These are phyloP conservation scores for Lagocephalus sceleratus DNA, from an alignment of 2,797 vertebrate species.

Conservation along the genomic window DNA sequence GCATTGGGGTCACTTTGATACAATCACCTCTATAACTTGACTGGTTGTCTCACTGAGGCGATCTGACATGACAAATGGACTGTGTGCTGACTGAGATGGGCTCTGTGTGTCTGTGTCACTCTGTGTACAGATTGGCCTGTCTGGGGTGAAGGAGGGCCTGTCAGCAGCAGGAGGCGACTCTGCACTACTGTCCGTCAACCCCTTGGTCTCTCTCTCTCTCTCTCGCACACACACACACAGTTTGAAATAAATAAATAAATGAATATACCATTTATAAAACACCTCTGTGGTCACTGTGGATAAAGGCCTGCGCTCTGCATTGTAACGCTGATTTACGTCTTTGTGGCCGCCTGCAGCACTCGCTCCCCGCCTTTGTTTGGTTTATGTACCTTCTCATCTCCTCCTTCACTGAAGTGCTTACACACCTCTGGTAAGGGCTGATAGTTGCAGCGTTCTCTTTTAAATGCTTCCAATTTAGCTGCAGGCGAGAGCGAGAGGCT, in stretches of 20 bases:
- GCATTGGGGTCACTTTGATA: conserved; percentile 65
- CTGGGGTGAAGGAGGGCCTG: conserved; percentile 63
- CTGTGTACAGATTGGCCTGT: conserved; percentile 70
- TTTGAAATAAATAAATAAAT: background rate
- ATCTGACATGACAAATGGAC: conserved; percentile 69
- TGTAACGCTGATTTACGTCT: conserved; percentile 14
- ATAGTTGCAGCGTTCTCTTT: conserved; percentile 57
- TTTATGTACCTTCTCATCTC: conserved; percentile 36
- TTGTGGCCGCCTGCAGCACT: conserved; percentile 6
- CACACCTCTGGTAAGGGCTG: conserved; percentile 57
- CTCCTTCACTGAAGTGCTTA: conserved; percentile 24
- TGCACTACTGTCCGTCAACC: conserved; percentile 57
- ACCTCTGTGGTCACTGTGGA: background rate
- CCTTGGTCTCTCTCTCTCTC: conserved; percentile 22
- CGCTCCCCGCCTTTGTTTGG: conserved; percentile 20
- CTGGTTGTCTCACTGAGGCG: conserved; percentile 49
- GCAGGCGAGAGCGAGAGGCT: conserved; percentile 48
- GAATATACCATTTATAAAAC: conserved; percentile 41
- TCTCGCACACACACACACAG: conserved; percentile 11
- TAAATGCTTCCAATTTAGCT: conserved; percentile 59
- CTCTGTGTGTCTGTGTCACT: conserved; percentile 54
- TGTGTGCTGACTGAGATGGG: conserved; percentile 53
- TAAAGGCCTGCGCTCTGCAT: conserved; percentile 8
- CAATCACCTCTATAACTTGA: conserved; percentile 63
- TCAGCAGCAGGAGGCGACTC: conserved; percentile 49